Percentiles rank a stretch among this genome's conserved stretches.
Conservation (phyloP, 2,797 vertebrate species). For the Eupleurogrammus muticus region DNA sequence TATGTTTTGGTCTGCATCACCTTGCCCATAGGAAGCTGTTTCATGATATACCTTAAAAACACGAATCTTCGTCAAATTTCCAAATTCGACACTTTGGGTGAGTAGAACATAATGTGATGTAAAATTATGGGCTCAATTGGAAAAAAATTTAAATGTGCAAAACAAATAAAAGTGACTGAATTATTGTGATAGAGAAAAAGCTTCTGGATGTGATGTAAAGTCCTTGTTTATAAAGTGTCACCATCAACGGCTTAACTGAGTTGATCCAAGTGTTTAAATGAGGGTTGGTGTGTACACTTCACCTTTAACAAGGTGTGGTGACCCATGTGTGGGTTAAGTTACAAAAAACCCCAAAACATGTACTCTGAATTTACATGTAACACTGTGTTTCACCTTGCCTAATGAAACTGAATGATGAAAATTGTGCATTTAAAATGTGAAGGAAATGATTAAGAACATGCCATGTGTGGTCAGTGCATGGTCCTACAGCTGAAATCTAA, state of each 20-base stretch:
- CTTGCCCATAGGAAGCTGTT: no score
- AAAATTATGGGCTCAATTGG: no score
- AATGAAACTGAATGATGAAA: neutral
- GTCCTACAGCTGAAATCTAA: slow-evolving; percentile 38
- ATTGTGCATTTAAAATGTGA: slow-evolving; percentile 35
- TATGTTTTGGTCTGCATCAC: no score
- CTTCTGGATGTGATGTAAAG: slow-evolving; percentile 8
- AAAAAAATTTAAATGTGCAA: no score
- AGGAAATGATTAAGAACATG: slow-evolving; percentile 21
- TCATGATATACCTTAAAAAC: no score
- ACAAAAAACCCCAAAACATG: neutral
- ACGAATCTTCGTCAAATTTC: no score
- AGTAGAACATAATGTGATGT: no score
- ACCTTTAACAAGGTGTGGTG: slow-evolving; percentile 12
- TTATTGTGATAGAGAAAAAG: neutral
- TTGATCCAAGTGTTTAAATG: slow-evolving; percentile 11
- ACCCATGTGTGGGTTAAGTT: slow-evolving; percentile 11
- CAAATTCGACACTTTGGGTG: no score
- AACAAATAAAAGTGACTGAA: no score
- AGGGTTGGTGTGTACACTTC: neutral
- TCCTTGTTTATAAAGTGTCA: neutral
- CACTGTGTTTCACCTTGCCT: slow-evolving; percentile 28
- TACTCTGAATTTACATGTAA: slow-evolving; percentile 11
- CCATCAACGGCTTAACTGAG: neutral
- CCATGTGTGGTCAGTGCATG: slow-evolving; percentile 61